Evolutionary conservation across 2,888 invertebrate species (phyloP).

Genomic region (Apodemia duryi): DNA sequence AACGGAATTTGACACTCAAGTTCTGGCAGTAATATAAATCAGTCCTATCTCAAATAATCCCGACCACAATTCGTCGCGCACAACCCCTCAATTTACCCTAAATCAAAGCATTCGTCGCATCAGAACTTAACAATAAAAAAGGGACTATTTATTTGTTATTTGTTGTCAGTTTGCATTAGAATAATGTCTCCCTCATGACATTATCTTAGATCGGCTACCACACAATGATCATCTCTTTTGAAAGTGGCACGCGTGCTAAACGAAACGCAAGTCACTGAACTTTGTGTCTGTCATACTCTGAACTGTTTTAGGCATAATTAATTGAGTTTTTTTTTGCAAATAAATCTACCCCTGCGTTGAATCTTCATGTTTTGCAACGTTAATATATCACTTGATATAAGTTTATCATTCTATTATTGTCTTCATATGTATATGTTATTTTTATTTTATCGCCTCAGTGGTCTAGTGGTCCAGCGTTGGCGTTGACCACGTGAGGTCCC

Average conservation of each 20-base stretch:
- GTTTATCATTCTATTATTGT: background rate
- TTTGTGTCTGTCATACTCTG: constrained; percentile 2
- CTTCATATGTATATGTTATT: no score
- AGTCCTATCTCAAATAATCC: constrained; percentile 57
- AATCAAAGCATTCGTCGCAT: constrained; percentile 68
- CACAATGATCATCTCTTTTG: constrained; percentile 66
- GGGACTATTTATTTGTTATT: constrained; percentile 76
- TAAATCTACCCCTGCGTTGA: constrained; percentile 41
- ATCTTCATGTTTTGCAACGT: constrained; percentile 60
- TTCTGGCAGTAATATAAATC: constrained; percentile 65
- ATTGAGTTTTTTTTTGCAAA: background rate
- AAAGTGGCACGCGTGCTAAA: constrained; percentile 17
- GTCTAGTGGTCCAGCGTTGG: no score
- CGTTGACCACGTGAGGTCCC: no score
- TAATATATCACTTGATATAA: background rate
- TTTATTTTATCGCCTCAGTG: no score
- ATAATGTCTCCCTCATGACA: constrained; percentile 65
- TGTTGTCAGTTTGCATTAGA: constrained; percentile 77
- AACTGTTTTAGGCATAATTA: constrained; percentile 19
- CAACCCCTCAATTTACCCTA: constrained; percentile 64
- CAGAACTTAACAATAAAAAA: constrained; percentile 69
- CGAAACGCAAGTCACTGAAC: constrained; percentile 14
- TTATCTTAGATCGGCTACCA: constrained; percentile 76
- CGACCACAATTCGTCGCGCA: constrained; percentile 67
- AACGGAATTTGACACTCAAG: constrained; percentile 46